These are phyloP conservation scores for Anolis carolinensis DNA, from an alignment of 2,113 vertebrate genomes.

Conservation along the genomic window DNA sequence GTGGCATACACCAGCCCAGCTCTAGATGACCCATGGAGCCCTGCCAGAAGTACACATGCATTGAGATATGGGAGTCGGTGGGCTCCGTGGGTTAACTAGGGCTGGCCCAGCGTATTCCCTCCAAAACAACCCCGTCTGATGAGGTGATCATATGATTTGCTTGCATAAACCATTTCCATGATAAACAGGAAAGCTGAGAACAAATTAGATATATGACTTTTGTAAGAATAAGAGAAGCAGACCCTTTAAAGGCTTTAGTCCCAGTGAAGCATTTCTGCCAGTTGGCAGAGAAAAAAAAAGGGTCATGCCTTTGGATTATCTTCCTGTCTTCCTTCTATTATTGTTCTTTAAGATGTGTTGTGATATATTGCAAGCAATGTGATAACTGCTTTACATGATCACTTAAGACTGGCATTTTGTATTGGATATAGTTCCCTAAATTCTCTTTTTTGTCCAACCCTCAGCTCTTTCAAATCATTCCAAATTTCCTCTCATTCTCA, in stretches of 20 bases:
- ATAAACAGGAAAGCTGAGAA: background rate
- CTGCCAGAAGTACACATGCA: no score
- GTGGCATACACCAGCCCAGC: no score
- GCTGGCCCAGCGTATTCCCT: no score
- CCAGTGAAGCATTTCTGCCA: background rate
- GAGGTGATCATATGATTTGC: background rate
- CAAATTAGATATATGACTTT: background rate
- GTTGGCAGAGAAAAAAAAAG: background rate
- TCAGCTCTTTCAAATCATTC: constrained; percentile 46
- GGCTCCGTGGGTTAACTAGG: no score
- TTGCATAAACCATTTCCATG: background rate
- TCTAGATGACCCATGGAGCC: no score
- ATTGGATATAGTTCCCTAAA: background rate
- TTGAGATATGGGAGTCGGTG: no score
- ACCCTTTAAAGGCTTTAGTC: background rate
- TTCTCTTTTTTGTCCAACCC: constrained; percentile 7
- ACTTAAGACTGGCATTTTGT: background rate
- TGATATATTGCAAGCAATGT: constrained; percentile 8
- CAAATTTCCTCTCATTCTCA: constrained; percentile 46
- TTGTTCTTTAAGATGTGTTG: constrained; percentile 3
- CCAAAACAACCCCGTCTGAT: no score
- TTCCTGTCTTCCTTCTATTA: background rate
- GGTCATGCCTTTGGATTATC: background rate
- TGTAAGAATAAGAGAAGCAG: background rate
- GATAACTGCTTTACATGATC: background rate